These are phyloP conservation scores for Microcebus griseorufus DNA, from an alignment of 2,113 vertebrate genomes.

Conservation along the genomic window DNA sequence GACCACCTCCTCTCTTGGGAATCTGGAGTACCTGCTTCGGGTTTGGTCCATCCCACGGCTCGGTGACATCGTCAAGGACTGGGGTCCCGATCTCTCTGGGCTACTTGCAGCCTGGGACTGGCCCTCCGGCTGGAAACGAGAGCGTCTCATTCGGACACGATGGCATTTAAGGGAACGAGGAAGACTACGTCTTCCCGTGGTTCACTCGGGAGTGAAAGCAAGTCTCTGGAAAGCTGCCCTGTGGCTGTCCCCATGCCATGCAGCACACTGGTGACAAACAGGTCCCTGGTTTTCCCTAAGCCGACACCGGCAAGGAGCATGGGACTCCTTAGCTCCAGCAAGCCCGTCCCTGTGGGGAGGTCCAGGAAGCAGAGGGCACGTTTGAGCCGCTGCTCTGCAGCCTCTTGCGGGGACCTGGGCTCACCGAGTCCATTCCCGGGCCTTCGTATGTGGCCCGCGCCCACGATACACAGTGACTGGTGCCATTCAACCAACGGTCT, in stretches of 20 bases:
- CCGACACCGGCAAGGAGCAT: background rate
- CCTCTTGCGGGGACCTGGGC: background rate
- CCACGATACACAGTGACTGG: rapidly evolving
- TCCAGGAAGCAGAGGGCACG: background rate
- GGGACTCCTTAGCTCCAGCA: background rate
- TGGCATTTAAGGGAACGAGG: too few species aligned
- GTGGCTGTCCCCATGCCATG: background rate
- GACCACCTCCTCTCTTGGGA: background rate
- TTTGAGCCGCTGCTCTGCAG: too few species aligned
- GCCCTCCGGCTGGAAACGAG: background rate
- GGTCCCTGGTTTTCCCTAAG: background rate
- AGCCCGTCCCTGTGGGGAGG: background rate
- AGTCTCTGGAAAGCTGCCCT: background rate
- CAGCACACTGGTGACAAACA: rapidly evolving
- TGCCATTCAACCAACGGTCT: rapidly evolving
- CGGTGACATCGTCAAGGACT: too few species aligned
- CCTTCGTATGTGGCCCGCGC: rapidly evolving
- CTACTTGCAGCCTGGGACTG: background rate
- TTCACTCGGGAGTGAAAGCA: background rate
- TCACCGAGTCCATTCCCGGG: rapidly evolving
- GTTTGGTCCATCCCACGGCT: rapidly evolving
- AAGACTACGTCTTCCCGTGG: background rate
- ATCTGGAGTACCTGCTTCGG: rapidly evolving
- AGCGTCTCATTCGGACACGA: rapidly evolving
- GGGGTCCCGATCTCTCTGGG: rapidly evolving